A percentile compares a stretch with the other conserved stretches of the same genome.
Conservation (phyloP, 2,113 vertebrate species). For the Oreocharis arfaki region DNA sequence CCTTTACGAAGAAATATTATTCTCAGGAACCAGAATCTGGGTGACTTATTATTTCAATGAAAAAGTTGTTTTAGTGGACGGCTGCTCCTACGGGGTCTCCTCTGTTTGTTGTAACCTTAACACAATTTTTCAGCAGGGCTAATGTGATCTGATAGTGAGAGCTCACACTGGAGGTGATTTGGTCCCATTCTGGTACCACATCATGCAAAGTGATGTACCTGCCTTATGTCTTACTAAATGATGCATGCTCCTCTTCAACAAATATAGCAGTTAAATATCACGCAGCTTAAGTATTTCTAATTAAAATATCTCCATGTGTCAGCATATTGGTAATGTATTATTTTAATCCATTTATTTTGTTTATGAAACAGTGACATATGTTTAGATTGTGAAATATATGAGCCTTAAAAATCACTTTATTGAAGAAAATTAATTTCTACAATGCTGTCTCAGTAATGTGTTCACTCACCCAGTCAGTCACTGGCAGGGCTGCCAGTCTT, state of each 20-base stretch:
- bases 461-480: slow-evolving; percentile 87
- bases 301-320: slow-evolving; percentile 92
- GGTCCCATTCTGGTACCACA: slow-evolving; percentile 51
- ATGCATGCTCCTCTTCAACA: slow-evolving; percentile 72
- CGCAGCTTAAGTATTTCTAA: slow-evolving; percentile 83
- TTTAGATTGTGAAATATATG: slow-evolving; percentile 97
- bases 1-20: slow-evolving; percentile 72
- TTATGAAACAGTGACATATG: slow-evolving; percentile 86
- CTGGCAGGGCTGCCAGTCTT: slow-evolving; percentile 87
- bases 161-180: slow-evolving; percentile 56
- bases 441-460: slow-evolving; percentile 87
- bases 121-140: slow-evolving; percentile 47
- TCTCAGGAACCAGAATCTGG: slow-evolving; percentile 53
- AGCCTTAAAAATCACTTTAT: slow-evolving; percentile 94
- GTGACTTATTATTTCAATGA: slow-evolving; percentile 51
- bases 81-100: background rate
- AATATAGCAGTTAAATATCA: slow-evolving; percentile 81
- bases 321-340: slow-evolving; percentile 92
- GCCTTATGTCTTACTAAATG: slow-evolving; percentile 76
- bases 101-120: slow-evolving; percentile 8
- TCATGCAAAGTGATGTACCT: slow-evolving; percentile 73
- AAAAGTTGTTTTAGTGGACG: slow-evolving; percentile 42
- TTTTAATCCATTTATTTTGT: slow-evolving; percentile 95
- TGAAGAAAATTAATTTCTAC: slow-evolving; percentile 98
- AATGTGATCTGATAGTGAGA: slow-evolving; percentile 43